Evolutionary conservation across 1,140 invertebrate genomes (phyloP).

Genomic region (Dendroctonus valens): DNA sequence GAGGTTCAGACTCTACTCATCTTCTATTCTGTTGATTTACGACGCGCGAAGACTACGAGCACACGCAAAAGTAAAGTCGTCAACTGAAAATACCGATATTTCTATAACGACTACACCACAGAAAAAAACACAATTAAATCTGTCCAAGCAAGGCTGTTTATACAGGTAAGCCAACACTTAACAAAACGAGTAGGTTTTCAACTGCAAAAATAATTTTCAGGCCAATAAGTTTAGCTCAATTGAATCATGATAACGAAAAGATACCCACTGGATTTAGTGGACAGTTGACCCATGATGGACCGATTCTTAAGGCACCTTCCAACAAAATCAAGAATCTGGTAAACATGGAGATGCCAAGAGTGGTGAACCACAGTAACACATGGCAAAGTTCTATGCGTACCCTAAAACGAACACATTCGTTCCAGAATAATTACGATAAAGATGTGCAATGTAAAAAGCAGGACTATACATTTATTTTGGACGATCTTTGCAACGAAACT

Average conservation of each 20-base stretch:
- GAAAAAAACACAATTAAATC: not conserved
- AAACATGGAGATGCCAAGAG: constrained; percentile 28
- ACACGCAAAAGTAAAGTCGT: constrained; percentile 23
- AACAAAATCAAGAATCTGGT: constrained; percentile 33
- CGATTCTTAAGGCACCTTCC: constrained; percentile 47
- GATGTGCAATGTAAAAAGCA: constrained; percentile 61
- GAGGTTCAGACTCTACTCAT: constrained; percentile 70
- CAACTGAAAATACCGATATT: not conserved
- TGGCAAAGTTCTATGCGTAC: constrained; percentile 52
- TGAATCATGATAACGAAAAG: constrained; percentile 38
- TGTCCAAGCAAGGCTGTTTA: too few species aligned
- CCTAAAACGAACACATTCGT: constrained; percentile 62
- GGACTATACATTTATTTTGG: constrained; percentile 56
- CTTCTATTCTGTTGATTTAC: constrained; percentile 84
- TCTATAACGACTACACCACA: not conserved
- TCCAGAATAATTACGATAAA: constrained; percentile 64
- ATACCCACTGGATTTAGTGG: constrained; percentile 53
- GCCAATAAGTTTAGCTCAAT: constrained; percentile 43
- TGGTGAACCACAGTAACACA: constrained; percentile 40
- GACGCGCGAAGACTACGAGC: constrained; percentile 63
- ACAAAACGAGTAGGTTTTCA: not conserved
- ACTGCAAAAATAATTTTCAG: constrained; percentile 9
- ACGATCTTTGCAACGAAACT: constrained; percentile 46
- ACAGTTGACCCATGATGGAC: constrained; percentile 54
- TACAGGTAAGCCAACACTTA: not conserved